phyloP scores from a whole-genome alignment of 2,113 vertebrate genomes.

The Rhinogobius similis region DNA sequence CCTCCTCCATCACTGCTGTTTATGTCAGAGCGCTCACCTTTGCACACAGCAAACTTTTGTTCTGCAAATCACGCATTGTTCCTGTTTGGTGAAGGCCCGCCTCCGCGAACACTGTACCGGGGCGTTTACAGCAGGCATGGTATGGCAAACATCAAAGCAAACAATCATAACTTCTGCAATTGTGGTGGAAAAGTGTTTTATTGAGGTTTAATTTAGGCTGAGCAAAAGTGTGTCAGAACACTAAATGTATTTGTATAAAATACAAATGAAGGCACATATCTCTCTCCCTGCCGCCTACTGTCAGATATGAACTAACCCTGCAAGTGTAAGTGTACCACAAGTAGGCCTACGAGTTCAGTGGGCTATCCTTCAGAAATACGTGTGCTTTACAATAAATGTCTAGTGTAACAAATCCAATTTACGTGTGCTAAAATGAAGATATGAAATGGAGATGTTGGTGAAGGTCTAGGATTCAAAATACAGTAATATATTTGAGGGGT shows the following conservation, averaged over 20 bases:
- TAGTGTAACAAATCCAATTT: no score
- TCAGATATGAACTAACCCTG: neutral
- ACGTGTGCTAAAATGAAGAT: no score
- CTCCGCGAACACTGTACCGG: no score
- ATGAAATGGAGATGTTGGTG: no score
- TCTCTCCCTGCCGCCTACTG: no score
- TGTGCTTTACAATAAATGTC: no score
- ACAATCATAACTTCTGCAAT: neutral
- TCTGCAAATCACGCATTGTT: neutral
- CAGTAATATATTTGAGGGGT: no score
- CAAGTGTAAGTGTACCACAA: neutral
- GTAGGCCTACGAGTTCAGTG: neutral
- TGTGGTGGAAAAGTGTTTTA: neutral
- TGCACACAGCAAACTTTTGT: neutral
- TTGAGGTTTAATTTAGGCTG: neutral
- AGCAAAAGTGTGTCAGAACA: neutral
- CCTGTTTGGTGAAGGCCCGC: neutral
- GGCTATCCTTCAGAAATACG: no score
- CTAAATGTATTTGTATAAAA: neutral
- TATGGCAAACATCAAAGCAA: neutral
- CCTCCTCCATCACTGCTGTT: constrained; percentile 50
- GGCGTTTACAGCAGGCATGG: neutral
- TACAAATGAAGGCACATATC: neutral
- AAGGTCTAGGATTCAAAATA: no score
- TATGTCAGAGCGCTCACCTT: neutral